These are phyloP conservation scores for Lagria hirta DNA, from an alignment of 2,888 invertebrate genomes.

Conservation along the genomic window DNA sequence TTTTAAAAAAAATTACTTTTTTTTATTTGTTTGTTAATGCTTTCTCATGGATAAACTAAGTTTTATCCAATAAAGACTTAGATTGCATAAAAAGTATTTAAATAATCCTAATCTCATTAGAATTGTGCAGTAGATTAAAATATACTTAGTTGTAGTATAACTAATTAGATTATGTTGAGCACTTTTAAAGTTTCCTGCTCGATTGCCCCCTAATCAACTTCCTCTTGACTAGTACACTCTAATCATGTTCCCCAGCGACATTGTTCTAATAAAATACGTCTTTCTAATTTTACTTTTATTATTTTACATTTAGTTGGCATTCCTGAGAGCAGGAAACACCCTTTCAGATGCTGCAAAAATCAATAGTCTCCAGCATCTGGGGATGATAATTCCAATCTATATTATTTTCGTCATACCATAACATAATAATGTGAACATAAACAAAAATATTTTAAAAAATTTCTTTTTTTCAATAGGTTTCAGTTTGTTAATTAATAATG, in stretches of 20 bases:
- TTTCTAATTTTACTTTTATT: slow-evolving; percentile 15
- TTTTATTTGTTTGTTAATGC: too few species aligned
- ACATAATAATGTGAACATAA: slow-evolving; percentile 12
- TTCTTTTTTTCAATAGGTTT: background rate
- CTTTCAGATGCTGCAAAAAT: slow-evolving; percentile 20
- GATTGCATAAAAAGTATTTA: too few species aligned
- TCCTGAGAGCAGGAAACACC: slow-evolving; percentile 6
- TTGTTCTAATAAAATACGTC: slow-evolving; percentile 21
- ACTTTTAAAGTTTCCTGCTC: too few species aligned
- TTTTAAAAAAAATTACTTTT: too few species aligned
- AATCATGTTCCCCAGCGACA: slow-evolving; percentile 10
- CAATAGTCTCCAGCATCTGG: slow-evolving; percentile 13
- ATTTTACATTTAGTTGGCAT: slow-evolving; percentile 14
- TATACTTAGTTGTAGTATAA: too few species aligned
- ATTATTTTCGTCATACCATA: slow-evolving; percentile 4
- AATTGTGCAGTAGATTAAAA: too few species aligned
- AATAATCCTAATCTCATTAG: too few species aligned
- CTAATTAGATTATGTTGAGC: too few species aligned
- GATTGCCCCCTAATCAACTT: too few species aligned
- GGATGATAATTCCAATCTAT: slow-evolving; percentile 4
- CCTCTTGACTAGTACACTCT: too few species aligned
- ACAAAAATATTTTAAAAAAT: background rate
- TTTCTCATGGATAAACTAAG: too few species aligned
- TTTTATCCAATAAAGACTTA: too few species aligned
- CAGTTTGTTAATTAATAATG: slow-evolving; percentile 9